Evolutionary conservation across 2,113 vertebrate species (phyloP).

Genomic region (Rhegmatorhina hoffmannsi): DNA sequence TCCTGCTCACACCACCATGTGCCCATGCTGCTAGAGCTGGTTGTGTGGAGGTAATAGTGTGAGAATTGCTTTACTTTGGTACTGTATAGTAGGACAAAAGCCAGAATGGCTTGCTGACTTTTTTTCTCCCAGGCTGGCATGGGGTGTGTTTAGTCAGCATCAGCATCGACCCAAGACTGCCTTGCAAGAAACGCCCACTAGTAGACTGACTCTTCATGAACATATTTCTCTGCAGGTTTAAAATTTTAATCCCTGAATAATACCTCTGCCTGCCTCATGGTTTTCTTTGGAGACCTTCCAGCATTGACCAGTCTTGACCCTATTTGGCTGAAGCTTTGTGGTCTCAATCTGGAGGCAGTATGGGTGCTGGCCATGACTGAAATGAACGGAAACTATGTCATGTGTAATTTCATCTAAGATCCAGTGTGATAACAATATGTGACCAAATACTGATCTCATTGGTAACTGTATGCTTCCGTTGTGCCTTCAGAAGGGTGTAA

Average conservation of each 20-base stretch:
- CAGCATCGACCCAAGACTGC: not conserved
- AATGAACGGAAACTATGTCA: not conserved
- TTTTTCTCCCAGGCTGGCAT: not conserved
- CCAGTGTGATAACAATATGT: not conserved
- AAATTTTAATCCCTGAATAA: constrained; percentile 5
- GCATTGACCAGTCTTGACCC: not conserved
- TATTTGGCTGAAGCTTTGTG: not conserved
- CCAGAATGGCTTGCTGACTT: not conserved
- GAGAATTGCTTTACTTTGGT: not conserved
- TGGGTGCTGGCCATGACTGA: not conserved
- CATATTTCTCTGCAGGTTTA: not conserved
- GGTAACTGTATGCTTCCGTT: not conserved
- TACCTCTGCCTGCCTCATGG: not conserved
- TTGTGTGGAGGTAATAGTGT: accelerated
- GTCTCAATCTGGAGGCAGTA: not conserved
- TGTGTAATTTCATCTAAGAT: not conserved
- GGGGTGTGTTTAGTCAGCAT: not conserved
- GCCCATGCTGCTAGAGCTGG: not conserved
- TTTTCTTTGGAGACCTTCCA: constrained; percentile 36
- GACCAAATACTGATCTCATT: constrained; percentile 18
- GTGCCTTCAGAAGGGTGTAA: constrained; percentile 9
- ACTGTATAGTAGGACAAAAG: not conserved
- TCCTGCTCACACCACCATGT: not conserved
- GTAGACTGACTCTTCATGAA: not conserved
- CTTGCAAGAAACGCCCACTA: not conserved